Base-by-base conservation (phyloP, 2,113 vertebrate genomes). In the Lamprotornis superbus region DNA sequence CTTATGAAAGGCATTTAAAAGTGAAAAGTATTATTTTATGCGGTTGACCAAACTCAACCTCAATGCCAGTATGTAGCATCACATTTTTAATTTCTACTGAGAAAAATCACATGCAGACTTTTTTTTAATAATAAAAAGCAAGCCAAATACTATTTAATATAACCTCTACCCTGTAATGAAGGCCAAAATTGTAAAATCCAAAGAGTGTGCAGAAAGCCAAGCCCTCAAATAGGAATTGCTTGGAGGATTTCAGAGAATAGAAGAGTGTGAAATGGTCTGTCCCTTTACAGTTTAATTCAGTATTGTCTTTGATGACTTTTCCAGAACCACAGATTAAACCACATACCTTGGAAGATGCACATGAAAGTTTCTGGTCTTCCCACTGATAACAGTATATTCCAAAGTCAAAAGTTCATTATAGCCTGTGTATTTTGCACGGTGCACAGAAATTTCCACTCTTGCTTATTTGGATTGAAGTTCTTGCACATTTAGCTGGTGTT, bases 11-110 rank as follows among this genome's bases (percentile, higher is more conserved):
- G 55, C 79, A 56, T 81, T 93, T 79, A 25, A 77, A 93, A 89
- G 47, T 83, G 81, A 74, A 78, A 84, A 90, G 71, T 82, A 59
- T 73, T 91, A 77, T 63, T 95, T 80, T 87, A 59, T 57, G 64
- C 23, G 64, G 86, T 90, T 92, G 95, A 93, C 56, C 80, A 93
- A 96, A 77, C 42, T 91, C 81, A 85, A 86, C 77, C 55, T 91
- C 61, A 73, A 24, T 86, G 79, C 91, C 55, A 49, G 49, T 71
- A 75, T 81, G 86, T 89, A 93, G 90, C 60, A 0, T 79, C 64
- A 77, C 73, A 57, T 81, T 94, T 94, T 81, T 86, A 87, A 75
- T 90, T 95, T 92, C 64, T 87, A 25, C 37, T 75, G 73, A 75
- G 55, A 27, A 77, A 83, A 84, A 76, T 86, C 39, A 28, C 40